Conservation (phyloP, 2,113 vertebrate species). For the Vanacampus margaritifer region DNA sequence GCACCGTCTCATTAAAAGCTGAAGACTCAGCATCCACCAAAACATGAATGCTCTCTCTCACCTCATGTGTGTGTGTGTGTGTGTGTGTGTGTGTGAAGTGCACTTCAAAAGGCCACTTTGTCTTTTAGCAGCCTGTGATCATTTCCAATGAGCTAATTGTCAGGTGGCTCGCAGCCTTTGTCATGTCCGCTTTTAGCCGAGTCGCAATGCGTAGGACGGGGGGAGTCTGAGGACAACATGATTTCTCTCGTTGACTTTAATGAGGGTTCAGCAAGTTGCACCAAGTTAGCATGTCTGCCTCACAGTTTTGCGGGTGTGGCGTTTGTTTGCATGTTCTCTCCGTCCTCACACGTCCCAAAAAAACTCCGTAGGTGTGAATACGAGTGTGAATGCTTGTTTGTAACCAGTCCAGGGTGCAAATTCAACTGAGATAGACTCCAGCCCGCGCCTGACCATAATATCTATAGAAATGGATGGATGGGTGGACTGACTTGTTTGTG, state of each 20-base stretch:
- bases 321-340: not conserved
- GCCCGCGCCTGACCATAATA: too few species aligned
- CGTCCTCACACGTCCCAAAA: not conserved
- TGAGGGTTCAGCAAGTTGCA: too few species aligned
- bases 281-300: too few species aligned
- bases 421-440: too few species aligned
- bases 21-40: constrained; percentile 27
- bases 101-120: constrained; percentile 49
- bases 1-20: constrained; percentile 55
- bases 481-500: too few species aligned
- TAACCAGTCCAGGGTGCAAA: too few species aligned
- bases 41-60: constrained; percentile 5
- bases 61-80: not conserved
- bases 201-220: not conserved
- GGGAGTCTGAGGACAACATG: not conserved
- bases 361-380: not conserved
- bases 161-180: constrained; percentile 30
- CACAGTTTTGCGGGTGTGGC: not conserved
- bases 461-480: too few species aligned
- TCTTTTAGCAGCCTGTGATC: constrained; percentile 47
- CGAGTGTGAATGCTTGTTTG: too few species aligned
- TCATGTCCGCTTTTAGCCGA: not conserved
- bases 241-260: not conserved
- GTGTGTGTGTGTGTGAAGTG: constrained; percentile 35
- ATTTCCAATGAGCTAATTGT: constrained; percentile 53